Conservation (phyloP, 2,888 invertebrate genomes). For the Nebria salina region DNA sequence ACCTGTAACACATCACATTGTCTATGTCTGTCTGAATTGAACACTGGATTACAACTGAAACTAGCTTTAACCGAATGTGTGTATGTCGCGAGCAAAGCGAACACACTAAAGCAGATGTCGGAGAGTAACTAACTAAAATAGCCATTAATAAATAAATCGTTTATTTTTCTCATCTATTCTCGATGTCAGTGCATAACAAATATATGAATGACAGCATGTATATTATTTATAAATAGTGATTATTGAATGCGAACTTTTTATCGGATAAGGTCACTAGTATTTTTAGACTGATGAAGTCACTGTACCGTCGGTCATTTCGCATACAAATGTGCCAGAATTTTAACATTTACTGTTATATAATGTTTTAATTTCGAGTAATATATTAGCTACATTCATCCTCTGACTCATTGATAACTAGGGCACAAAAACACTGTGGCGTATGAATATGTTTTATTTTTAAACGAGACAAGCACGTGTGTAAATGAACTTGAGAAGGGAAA, state of each 20-base stretch:
- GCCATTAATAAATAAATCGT: neutral
- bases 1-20: conserved; percentile 65
- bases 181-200: conserved; percentile 13
- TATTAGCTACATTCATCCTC: conserved; percentile 31
- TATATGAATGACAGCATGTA: conserved; percentile 33
- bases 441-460: conserved; percentile 33
- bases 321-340: conserved; percentile 42
- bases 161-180: neutral
- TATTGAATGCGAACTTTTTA: conserved; percentile 50
- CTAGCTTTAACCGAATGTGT: neutral
- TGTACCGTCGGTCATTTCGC: conserved; percentile 19
- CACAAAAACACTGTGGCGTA: conserved; percentile 29
- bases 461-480: conserved; percentile 22
- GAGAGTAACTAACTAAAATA: neutral
- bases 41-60: conserved; percentile 8
- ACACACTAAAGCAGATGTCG: too few species aligned
- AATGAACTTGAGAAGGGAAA: conserved; percentile 21
- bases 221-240: conserved; percentile 53
- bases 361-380: conserved; percentile 41
- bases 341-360: conserved; percentile 36
- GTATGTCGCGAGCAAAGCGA: neutral
- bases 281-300: conserved; percentile 54
- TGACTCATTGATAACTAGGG: conserved; percentile 45
- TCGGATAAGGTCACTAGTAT: conserved; percentile 52
- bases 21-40: neutral